phyloP scores from a whole-genome alignment of 2,113 vertebrate genomes.

The Galemys pyrenaicus region DNA sequence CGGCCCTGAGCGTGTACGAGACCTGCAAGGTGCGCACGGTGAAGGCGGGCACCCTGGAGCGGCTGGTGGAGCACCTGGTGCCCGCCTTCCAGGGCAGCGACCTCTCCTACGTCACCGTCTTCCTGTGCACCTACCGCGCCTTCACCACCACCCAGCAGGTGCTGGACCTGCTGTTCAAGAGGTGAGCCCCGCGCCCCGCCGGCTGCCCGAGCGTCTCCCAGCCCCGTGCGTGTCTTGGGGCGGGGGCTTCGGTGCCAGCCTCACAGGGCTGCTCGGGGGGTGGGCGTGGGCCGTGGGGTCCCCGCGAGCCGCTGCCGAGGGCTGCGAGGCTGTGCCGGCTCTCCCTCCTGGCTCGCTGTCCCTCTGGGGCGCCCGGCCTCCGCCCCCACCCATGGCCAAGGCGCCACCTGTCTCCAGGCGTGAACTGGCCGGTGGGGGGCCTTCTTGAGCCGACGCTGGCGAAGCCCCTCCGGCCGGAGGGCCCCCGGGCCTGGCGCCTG shows the following conservation, averaged over 20 bases:
- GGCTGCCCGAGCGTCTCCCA: rapidly evolving
- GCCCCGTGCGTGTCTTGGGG: background rate
- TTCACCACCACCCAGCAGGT: constrained; percentile 96
- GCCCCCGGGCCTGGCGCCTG: background rate
- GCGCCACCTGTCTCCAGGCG: no score
- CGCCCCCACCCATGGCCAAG: no score
- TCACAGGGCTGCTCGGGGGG: background rate
- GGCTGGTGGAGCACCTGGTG: constrained; percentile 98
- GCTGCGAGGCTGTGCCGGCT: no score
- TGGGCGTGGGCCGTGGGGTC: rapidly evolving
- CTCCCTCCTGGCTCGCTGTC: no score
- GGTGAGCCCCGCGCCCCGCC: constrained; percentile 78
- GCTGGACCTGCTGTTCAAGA: constrained; percentile 96
- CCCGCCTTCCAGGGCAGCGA: constrained; percentile 97
- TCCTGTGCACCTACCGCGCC: constrained; percentile 97
- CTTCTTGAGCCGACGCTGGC: rapidly evolving
- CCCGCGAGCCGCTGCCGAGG: rapidly evolving
- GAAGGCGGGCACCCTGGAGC: constrained; percentile 97
- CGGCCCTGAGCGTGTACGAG: constrained; percentile 94
- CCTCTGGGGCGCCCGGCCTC: no score
- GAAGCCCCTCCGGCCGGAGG: background rate
- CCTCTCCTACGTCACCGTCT: constrained; percentile 98
- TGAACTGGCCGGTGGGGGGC: background rate
- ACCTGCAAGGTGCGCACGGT: constrained; percentile 97
- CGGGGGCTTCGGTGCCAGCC: background rate